Conservation (phyloP, 2,888 invertebrate species). For the Willowsia nigromaculata region DNA sequence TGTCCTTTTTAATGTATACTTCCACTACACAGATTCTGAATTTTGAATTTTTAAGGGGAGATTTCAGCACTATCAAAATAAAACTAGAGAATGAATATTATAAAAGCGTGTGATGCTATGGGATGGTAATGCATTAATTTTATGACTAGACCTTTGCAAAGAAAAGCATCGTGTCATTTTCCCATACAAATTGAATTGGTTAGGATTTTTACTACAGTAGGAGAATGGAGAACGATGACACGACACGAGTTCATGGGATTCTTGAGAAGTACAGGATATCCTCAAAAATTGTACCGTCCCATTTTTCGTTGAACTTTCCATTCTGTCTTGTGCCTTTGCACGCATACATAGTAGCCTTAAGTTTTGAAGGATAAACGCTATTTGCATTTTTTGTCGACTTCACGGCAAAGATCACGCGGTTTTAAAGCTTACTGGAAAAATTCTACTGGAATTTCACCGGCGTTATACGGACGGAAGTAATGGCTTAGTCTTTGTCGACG, state of each 20-base stretch:
- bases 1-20: not conserved
- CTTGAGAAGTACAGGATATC: not conserved
- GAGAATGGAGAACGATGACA: too few relatives aligned
- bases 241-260: too few relatives aligned
- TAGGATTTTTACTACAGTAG: not conserved
- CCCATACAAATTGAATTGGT: not conserved
- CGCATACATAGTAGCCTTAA: not conserved
- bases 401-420: not conserved
- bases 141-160: not conserved
- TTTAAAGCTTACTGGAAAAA: not conserved
- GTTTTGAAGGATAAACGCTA: not conserved
- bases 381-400: not conserved
- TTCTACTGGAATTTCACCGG: not conserved
- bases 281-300: not conserved
- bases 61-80: not conserved
- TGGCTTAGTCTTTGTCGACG: not conserved
- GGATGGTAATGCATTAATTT: not conserved
- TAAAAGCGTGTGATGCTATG: not conserved
- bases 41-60: not conserved
- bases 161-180: not conserved
- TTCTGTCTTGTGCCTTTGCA: not conserved
- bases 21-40: slow-evolving; percentile 6
- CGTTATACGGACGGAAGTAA: not conserved
- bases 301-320: not conserved
- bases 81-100: not conserved